Base-by-base conservation (phyloP, 1,140 invertebrate genomes). In the Drosophila asahinai region DNA sequence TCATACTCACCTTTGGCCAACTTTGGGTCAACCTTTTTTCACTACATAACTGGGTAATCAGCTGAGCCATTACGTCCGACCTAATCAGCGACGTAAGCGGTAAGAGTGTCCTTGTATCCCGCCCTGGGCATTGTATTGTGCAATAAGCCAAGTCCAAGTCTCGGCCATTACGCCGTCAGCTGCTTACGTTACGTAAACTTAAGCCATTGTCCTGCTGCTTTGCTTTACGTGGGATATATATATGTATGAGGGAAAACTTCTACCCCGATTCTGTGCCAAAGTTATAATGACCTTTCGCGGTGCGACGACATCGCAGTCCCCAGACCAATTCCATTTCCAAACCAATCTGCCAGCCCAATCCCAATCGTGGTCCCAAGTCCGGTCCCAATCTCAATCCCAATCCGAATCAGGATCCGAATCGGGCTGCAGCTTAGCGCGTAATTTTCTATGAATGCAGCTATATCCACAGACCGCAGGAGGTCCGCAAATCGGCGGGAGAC, bases 281-380 rank as follows among this genome's bases (percentile, higher is more conserved):
- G 60, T 80, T 83, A 83, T 80, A 83, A 83, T 83, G 81, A 83
- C 80, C 75, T 75, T 77, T 78, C 58, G 49, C 38, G 33, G 43
- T 63, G 57, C 58, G 43, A 3, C 15, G 40, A 5, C 30, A 49
- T 27, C 33, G 1, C 14, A 33, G 33, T 67, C 25, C 22, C 48
- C 49, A 40, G 22, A 27, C 49, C 64, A 68, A 71, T 57, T 70
- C 42, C 64, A 57, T 47, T 70, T 14, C 14, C 22, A n/a, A 55
- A 22, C 27, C 67, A 52, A 70, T 49, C 25, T n/a, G 27, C 30
- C 27, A 17, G 27, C 12, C 22, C 42, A 30, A 36, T 47, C 52
- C 45, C 58, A 48, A 33, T 61, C 19, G 45, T 30, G 17, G 47
- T 61, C 15, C 58, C 30, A 66, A 66, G 27, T 43, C 55, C 38